Percentiles rank a stretch among this genome's conserved stretches.
Conservation (phyloP, 2,888 invertebrate species). For the Sylvicola cinctus region DNA sequence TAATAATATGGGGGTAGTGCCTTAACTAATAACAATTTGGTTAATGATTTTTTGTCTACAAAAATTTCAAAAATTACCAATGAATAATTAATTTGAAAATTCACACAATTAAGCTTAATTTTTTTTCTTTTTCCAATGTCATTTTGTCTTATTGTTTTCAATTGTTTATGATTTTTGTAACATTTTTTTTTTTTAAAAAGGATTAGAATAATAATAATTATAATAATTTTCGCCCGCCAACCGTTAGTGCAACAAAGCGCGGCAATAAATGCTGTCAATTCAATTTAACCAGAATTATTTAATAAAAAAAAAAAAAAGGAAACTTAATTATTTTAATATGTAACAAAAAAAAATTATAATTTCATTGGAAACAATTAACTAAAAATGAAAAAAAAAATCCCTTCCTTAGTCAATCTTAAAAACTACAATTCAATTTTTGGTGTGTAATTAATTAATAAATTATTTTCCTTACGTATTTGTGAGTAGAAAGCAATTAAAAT, state of each 20-base stretch:
- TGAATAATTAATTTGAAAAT: too few relatives aligned
- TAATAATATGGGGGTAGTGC: too few relatives aligned
- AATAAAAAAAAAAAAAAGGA: not conserved
- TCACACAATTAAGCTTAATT: too few relatives aligned
- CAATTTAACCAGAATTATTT: too few relatives aligned
- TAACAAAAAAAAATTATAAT: conserved; percentile 2
- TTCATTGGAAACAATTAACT: conserved; percentile 2
- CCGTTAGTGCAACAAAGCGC: conserved; percentile 7
- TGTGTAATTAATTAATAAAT: not conserved
- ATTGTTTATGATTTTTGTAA: too few relatives aligned
- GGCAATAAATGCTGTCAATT: not conserved
- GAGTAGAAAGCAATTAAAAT: too few relatives aligned
- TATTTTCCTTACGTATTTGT: not conserved
- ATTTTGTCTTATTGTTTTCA: too few relatives aligned
- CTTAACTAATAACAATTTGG: not conserved
- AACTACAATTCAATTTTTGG: not conserved
- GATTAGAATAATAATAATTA: conserved; percentile 2
- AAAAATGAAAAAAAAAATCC: conserved; percentile 2
- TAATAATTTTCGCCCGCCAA: conserved; percentile 5
- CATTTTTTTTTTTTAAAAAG: not conserved
- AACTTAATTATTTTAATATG: not conserved
- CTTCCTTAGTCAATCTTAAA: not conserved
- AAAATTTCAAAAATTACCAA: not conserved
- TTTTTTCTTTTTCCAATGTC: too few relatives aligned
- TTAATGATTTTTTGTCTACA: not conserved